Base-by-base conservation (phyloP, 2,888 invertebrate species). In the Caenorhabditis sulstoni region DNA sequence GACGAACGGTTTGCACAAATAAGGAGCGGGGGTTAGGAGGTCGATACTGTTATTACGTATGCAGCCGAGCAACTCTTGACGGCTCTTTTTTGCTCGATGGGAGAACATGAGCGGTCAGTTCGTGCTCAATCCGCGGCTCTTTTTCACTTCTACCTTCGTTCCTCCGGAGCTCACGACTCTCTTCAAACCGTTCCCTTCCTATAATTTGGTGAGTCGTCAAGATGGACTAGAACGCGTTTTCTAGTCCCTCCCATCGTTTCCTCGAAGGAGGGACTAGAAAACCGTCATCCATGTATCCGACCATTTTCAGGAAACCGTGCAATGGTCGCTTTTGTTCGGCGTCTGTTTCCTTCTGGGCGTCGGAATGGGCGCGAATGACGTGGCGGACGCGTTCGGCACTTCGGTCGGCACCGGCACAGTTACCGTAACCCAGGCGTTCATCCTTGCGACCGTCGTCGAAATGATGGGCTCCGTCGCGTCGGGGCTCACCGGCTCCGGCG, bases 301-400 rank as follows among this genome's bases (percentile, higher is more conserved):
- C 29, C 14, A 1, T 35, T 52, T 67, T 12, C 47, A 78, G 78
- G 73, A 79, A 79, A 58, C 50, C 0, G 79, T 79, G 3, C 73
- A 79, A 73, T 79, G 79, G 79, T 29, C 79, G 5, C 73, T 79
- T 11, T 49, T 79, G 8, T 79, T 79, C 58, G 79, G 79, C 3
- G 68, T 79, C 20, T 79, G 65, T 12, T 74, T 79, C 41, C 45
- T 79, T 4, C 53, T 79, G 1, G 79, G 79, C 18, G 49, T 79
- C 16, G 97, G 97, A 57, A 96, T 98, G 89, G 98, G 98, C 57
- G 97, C 97, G 79, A 98, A 98, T 91, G 97, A 98, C 92, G 97
- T 97, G 79, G 97, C 97, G 83, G 99, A 99, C 91, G 96, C 97
- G 8, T 99, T 99, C 91, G 98, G 88, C 97, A 97, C 22, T 3